Evolutionary conservation across 2,797 vertebrate genomes (phyloP), one percentile per base, ranked within the genome.

Genomic region (Alfaro cultratus): DNA sequence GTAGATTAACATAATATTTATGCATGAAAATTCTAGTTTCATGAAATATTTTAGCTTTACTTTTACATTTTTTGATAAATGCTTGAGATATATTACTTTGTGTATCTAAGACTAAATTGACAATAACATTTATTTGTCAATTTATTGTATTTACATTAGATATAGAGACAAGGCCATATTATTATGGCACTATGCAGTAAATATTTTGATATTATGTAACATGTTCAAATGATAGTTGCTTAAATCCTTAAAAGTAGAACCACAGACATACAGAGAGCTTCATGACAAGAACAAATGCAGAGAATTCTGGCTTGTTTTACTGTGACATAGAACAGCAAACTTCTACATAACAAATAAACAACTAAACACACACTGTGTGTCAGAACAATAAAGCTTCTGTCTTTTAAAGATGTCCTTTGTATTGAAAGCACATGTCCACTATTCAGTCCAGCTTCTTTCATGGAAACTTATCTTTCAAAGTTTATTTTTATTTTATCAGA

Each of bases 401-500:
- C 76, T 83, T 91, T 87, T 75, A 81, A 79, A 84, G 86, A 83
- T 73, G 76, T 45, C 5, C 26, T 71, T 85, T 75, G 74, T 80
- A 92, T 80, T 92, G 72, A 84, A 90, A 93, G 83, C 83, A 93
- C 62, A 89, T 91, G 89, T 91, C 47, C 47, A 60, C 53, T 26
- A 76, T n/a, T 53, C 68, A 76, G 74, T 80, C 78, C 36, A 79
- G 26, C 77, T 80, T 75, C 73, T 85, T 73, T 60, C 47, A 74
- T n/a, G 10, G n/a, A 43, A 53, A 75, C 84, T 83, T 64, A 34
- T 36, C 1, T 36, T 21, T 31, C 60, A 64, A 64, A 64, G 7
- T 64, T 36, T 64, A 8, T 64, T 64, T 36, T 64, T 10, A 64
- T 43, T 45, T n/a, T 2, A 43, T 36, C 49, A 39, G n/a, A 36